phyloP scores from a whole-genome alignment of 2,888 invertebrate species.

The Euclidia mi region DNA sequence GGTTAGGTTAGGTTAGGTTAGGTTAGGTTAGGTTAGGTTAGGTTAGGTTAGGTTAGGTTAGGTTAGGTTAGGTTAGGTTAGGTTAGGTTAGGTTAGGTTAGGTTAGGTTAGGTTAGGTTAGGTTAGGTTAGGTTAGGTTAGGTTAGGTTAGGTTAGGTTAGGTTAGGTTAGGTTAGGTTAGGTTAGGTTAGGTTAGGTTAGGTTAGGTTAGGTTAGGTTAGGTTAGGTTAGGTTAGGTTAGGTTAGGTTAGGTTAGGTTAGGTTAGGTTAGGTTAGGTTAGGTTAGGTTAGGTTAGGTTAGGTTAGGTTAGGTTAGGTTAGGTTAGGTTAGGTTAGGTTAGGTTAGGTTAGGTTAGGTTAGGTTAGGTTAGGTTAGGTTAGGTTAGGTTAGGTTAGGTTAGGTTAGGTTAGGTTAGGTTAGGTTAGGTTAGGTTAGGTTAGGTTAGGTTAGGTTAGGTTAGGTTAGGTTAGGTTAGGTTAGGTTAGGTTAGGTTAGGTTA shows the following conservation, averaged over 20 bases:
- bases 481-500: constrained; percentile 26
- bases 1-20: too few relatives aligned
- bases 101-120: constrained; percentile 16
- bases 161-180: constrained; percentile 15
- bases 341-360: constrained; percentile 23
- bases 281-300: constrained; percentile 25
- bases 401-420: constrained; percentile 27
- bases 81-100: too few relatives aligned
- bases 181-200: constrained; percentile 20
- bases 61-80: too few relatives aligned
- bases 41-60: too few relatives aligned
- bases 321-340: constrained; percentile 19
- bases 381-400: constrained; percentile 27
- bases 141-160: constrained; percentile 21
- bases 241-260: constrained; percentile 25
- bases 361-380: constrained; percentile 27
- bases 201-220: constrained; percentile 24
- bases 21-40: too few relatives aligned
- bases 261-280: constrained; percentile 25
- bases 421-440: constrained; percentile 26
- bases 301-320: constrained; percentile 24
- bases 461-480: constrained; percentile 24
- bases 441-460: constrained; percentile 26
- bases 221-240: constrained; percentile 25
- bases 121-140: constrained; percentile 21